A percentile compares a stretch with the other conserved stretches of the same genome.
Conservation (phyloP, 2,797 vertebrate species). For the Picus viridis region DNA sequence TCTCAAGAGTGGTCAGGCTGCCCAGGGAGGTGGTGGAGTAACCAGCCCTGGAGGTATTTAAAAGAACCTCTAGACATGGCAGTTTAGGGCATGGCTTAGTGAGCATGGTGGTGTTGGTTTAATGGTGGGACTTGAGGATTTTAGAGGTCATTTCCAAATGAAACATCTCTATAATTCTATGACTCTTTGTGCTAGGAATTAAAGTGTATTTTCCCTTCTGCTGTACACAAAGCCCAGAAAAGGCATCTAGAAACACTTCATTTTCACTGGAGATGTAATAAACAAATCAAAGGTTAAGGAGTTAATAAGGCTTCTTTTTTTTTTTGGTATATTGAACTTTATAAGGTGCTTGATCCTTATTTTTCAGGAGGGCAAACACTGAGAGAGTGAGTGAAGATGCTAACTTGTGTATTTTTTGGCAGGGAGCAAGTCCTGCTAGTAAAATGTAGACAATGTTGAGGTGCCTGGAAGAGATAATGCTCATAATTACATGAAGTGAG, state of each 20-base stretch:
- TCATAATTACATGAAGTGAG: background rate
- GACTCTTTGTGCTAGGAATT: background rate
- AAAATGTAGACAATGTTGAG: background rate
- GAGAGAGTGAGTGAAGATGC: background rate
- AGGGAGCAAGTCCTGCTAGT: background rate
- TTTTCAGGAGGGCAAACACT: background rate
- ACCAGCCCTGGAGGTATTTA: too few species aligned
- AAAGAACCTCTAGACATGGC: too few species aligned
- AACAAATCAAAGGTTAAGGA: constrained; percentile 42
- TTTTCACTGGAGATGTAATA: background rate
- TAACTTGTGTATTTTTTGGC: background rate
- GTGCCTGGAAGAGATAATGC: background rate
- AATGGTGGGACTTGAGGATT: too few species aligned
- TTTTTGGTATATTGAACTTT: background rate
- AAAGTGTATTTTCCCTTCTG: background rate
- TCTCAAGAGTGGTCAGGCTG: too few species aligned
- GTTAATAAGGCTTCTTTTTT: background rate
- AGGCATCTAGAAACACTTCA: background rate
- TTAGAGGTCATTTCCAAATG: too few species aligned
- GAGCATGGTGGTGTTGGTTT: too few species aligned
- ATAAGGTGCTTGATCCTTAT: background rate
- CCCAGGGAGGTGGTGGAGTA: too few species aligned
- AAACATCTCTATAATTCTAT: too few species aligned
- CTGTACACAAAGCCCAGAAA: background rate
- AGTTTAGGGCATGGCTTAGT: too few species aligned